A percentile compares a stretch with the other conserved stretches of the same genome.
Conservation (phyloP, 2,888 invertebrate genomes). For the Rhagium mordax region DNA sequence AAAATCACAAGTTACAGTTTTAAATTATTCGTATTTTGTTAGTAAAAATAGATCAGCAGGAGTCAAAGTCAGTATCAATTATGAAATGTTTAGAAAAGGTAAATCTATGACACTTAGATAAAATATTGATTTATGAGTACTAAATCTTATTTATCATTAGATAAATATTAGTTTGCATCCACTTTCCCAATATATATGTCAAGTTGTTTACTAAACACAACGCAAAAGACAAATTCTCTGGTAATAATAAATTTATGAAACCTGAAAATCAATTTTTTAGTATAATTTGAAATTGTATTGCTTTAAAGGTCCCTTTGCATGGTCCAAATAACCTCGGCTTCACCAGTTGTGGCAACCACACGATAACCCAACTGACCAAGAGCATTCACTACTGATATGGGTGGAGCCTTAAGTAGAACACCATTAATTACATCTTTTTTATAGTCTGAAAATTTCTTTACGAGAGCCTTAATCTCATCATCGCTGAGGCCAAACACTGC, state of each 20-base stretch:
- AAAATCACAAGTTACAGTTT: not conserved
- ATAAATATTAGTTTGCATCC: no score
- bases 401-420: slow-evolving; percentile 79
- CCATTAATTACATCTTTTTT: slow-evolving; percentile 80
- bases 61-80: not conserved
- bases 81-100: not conserved
- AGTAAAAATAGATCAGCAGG: not conserved
- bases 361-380: slow-evolving; percentile 85
- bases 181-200: not conserved
- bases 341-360: slow-evolving; percentile 84
- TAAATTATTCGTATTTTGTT: not conserved
- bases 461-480: slow-evolving; percentile 80
- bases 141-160: no score
- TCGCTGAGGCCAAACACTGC: slow-evolving; percentile 83
- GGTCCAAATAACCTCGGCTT: slow-evolving; percentile 88
- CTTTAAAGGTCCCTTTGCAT: slow-evolving; percentile 82
- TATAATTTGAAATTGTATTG: not conserved
- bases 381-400: slow-evolving; percentile 81
- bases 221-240: not conserved
- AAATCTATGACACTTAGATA: not conserved
- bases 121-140: no score
- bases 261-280: not conserved
- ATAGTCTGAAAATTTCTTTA: slow-evolving; percentile 79
- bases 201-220: not conserved
- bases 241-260: not conserved